phyloP scores from a whole-genome alignment of 1,140 invertebrate genomes.

The Apocrypta bakeri region DNA sequence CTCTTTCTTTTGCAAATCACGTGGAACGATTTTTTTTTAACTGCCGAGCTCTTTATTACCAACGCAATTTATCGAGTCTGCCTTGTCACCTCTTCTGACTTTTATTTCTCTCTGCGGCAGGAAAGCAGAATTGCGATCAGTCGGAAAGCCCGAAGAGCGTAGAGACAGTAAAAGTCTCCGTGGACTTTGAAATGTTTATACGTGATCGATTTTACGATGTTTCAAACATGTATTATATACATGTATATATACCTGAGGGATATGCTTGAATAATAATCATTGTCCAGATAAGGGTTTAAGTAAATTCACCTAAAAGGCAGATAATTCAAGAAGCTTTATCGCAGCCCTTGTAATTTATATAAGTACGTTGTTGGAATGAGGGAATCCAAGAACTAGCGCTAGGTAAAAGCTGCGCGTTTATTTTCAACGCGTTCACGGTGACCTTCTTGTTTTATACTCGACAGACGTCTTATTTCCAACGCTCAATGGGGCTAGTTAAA shows the following conservation, averaged over 20 bases:
- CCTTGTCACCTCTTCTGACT: neutral
- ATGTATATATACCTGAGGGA: too few relatives aligned
- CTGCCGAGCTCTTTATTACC: slow-evolving; percentile 24
- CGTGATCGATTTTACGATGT: too few relatives aligned
- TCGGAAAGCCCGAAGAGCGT: neutral
- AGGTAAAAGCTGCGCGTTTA: too few relatives aligned
- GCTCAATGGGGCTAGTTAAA: slow-evolving; percentile 3
- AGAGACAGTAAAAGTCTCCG: too few relatives aligned
- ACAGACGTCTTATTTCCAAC: slow-evolving; percentile 23
- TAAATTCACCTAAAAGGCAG: neutral
- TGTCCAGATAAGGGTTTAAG: too few relatives aligned
- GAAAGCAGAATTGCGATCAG: neutral
- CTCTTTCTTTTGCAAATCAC: slow-evolving; percentile 6
- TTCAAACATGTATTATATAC: slow-evolving; percentile 3
- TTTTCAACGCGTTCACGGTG: too few relatives aligned
- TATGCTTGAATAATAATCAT: too few relatives aligned
- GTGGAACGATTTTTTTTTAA: slow-evolving; percentile 15
- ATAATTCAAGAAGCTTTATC: too few relatives aligned
- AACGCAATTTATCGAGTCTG: slow-evolving; percentile 2
- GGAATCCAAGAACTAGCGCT: too few relatives aligned
- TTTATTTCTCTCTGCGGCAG: neutral
- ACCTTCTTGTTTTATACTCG: neutral
- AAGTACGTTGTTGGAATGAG: too few relatives aligned
- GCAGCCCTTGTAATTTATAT: too few relatives aligned
- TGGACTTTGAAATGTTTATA: too few relatives aligned